Percentiles rank a stretch among this genome's conserved stretches.
These are phyloP conservation scores for Lagopus leucura DNA, from an alignment of 2,113 vertebrate genomes.

Conservation along the genomic window DNA sequence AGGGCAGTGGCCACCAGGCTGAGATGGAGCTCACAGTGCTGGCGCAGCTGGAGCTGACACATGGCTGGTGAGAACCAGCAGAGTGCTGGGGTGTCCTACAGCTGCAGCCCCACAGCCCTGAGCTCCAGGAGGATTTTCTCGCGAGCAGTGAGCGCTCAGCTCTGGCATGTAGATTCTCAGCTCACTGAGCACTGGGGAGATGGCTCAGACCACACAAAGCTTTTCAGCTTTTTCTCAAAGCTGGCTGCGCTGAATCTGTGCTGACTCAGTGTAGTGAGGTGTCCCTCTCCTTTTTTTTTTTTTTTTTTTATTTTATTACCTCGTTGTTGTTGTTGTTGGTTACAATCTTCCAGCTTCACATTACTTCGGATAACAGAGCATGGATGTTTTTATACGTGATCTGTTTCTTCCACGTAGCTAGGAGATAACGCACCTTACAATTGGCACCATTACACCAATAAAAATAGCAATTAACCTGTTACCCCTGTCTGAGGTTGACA, in stretches of 20 bases:
- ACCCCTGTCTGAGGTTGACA: slow-evolving; percentile 21
- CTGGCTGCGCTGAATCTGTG: neutral
- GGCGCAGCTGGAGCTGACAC: neutral
- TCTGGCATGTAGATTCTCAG: neutral
- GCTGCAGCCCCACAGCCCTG: rapidly evolving
- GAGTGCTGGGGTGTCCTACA: neutral
- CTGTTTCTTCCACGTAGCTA: neutral
- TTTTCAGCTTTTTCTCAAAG: neutral
- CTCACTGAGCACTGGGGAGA: neutral
- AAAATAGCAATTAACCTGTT: slow-evolving; percentile 56
- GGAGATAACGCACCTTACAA: neutral
- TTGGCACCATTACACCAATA: slow-evolving; percentile 3
- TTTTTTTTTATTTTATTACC: neutral
- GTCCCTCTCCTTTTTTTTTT: neutral
- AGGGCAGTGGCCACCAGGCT: neutral
- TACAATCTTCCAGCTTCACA: neutral
- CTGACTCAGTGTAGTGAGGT: neutral
- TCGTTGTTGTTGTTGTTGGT: neutral
- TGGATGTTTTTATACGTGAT: neutral
- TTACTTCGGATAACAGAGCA: neutral
- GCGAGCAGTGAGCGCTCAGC: rapidly evolving
- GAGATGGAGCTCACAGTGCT: neutral
- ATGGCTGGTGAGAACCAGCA: neutral
- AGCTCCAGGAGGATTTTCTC: neutral
- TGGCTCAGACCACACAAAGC: neutral